phyloP scores from a whole-genome alignment of 2,797 vertebrate genomes.

The Choloepus didactylus region DNA sequence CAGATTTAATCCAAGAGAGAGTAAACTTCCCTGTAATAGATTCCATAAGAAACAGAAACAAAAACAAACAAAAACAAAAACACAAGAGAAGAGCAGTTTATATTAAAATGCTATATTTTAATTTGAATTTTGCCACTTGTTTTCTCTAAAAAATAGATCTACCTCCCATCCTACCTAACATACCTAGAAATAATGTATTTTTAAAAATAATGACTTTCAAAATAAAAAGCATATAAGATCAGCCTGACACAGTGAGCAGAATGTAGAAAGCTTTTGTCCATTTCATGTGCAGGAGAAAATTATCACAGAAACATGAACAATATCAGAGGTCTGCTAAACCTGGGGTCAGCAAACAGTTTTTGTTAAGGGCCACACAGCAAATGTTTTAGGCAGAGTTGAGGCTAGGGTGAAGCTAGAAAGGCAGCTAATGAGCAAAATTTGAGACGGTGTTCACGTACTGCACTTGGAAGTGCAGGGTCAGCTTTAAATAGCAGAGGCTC shows the following conservation, averaged over 20 bases:
- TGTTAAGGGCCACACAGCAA: not conserved
- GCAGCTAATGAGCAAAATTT: not conserved
- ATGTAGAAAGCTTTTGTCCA: not conserved
- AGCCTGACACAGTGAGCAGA: not conserved
- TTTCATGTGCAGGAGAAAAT: not conserved
- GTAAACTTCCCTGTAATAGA: conserved; percentile 19
- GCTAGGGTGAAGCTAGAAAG: not conserved
- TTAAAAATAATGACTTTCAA: conserved; percentile 33
- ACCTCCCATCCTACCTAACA: not conserved
- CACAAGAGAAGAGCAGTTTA: not conserved
- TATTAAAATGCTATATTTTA: conserved; percentile 47
- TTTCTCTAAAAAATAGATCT: conserved; percentile 33
- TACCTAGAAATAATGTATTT: not conserved
- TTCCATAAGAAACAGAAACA: conserved; percentile 32
- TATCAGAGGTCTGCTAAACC: not conserved
- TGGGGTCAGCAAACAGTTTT: not conserved
- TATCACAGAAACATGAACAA: not conserved
- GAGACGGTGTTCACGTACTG: not conserved
- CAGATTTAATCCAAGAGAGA: conserved; percentile 56
- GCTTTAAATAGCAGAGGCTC: not conserved
- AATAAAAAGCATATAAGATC: not conserved
- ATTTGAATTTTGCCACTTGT: not conserved
- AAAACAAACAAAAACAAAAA: not conserved
- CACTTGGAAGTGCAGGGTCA: not conserved
- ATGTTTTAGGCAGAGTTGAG: not conserved